Base-by-base conservation (phyloP, 2,888 invertebrate species). In the Steinernema hermaphroditum region DNA sequence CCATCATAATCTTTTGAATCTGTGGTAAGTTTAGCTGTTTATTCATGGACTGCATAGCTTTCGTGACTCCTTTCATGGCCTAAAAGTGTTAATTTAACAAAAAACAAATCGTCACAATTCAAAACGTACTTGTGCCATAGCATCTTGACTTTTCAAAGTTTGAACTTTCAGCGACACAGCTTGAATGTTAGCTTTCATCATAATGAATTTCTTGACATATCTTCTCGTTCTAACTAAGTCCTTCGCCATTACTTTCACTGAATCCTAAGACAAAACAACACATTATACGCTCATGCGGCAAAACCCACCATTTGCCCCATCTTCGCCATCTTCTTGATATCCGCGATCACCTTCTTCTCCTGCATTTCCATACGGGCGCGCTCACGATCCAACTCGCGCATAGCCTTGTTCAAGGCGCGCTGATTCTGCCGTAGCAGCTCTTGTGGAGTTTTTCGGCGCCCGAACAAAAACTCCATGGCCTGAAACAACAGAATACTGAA, bases 191-290 rank as follows among this genome's bases (percentile, higher is more conserved):
- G 98, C 97, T 87, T 94, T 93, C 97, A 98, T 98, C 80, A 98
- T 88, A 92, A 98, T 97, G 87, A 98, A 98, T 88, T 98, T 98
- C 88, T 97, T 96, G 70, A 93, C 92, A 86, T 97, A 96, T 41
- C 89, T 91, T 75, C 98, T 90, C 0, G 98, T 98, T 80, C 98
- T 91, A 6, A 98, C 98, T 80, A 98, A 89, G 89, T 98, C 98
- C 87, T 95, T 95, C 0, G 98, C 98, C 97, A 98, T 97, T 81
- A 98, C 96, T 90, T 96, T 97, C 0, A 98, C 98, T 16, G 98
- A 95, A 89, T 98, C 97, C 94, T 94, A 78, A 80, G n/a, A 79
- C 72, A 86, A 2, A n/a, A 19, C 2, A 19, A 69, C n/a, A 8
- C 8, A 69, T 9, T 29, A 41, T 70, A 24, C 22, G 34, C 8